Conservation (phyloP, 1,140 invertebrate genomes). For the Tetramorium simillimum region DNA sequence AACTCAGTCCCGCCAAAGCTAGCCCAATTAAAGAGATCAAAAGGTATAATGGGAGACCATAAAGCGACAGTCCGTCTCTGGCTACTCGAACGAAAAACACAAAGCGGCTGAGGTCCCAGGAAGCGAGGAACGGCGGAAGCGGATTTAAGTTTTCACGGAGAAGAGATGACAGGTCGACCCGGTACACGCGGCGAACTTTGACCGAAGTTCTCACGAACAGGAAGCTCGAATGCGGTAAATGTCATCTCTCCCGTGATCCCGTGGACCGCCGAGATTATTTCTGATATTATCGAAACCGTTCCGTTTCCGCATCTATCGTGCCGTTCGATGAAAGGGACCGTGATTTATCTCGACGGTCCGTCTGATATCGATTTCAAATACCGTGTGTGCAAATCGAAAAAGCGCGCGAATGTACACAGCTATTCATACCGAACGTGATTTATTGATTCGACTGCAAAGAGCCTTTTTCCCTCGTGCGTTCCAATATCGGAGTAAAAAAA, state of each 20-base stretch:
- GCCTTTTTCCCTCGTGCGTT: neutral
- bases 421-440: neutral
- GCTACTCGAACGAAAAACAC: neutral
- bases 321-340: neutral
- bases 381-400: neutral
- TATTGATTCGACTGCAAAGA: conserved; percentile 14
- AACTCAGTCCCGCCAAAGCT: neutral
- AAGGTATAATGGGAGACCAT: neutral
- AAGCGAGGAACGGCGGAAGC: neutral
- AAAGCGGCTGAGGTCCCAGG: neutral
- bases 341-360: conserved; percentile 26
- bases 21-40: conserved; percentile 32
- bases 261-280: conserved; percentile 20
- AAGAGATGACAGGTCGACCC: neutral
- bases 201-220: neutral
- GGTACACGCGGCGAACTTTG: neutral
- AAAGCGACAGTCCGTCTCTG: neutral
- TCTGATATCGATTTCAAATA: neutral
- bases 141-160: conserved; percentile 26
- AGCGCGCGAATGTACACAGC: conserved; percentile 8
- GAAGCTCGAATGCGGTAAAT: neutral
- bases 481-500: conserved; percentile 12
- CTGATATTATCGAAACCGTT: neutral
- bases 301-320: neutral
- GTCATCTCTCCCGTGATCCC: neutral